Percentiles rank a stretch among this genome's conserved stretches.
Evolutionary conservation across 2,888 invertebrate species (phyloP).

Genomic region (Aphodius granarius): DNA sequence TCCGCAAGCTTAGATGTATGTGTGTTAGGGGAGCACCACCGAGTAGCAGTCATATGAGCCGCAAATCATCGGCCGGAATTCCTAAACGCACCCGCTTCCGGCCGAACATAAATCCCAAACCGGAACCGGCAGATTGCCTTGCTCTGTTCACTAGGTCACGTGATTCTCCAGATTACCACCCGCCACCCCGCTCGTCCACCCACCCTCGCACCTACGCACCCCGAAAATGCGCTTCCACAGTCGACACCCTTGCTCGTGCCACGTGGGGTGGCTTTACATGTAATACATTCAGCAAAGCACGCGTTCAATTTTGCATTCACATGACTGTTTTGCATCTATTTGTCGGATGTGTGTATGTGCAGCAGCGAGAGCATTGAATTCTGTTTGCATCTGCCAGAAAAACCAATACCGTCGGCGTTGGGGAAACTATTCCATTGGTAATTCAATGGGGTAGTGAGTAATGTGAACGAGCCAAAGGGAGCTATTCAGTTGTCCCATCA

Average conservation of each 20-base stretch:
- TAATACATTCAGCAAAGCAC: neutral
- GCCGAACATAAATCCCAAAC: conserved; percentile 48
- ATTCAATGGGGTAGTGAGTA: neutral
- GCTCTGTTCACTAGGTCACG: conserved; percentile 41
- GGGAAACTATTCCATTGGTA: neutral
- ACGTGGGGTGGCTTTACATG: neutral
- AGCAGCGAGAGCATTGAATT: neutral
- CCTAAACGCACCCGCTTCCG: conserved; percentile 60
- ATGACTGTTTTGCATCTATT: neutral
- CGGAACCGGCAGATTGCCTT: conserved; percentile 51
- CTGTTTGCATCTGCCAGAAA: neutral
- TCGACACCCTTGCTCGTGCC: neutral
- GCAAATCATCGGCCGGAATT: conserved; percentile 66
- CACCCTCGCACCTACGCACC: neutral
- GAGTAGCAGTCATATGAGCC: conserved; percentile 46
- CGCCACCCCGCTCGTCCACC: neutral
- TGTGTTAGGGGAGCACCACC: conserved; percentile 16
- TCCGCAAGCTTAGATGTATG: neutral
- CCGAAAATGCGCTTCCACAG: neutral
- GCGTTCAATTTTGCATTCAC: neutral
- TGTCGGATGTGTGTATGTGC: neutral
- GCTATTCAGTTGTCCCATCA: neutral
- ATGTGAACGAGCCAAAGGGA: neutral
- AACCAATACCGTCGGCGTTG: neutral
- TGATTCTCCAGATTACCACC: conserved; percentile 22